Base-by-base conservation (phyloP, 2,888 invertebrate genomes). In the Pandemis corylana region DNA sequence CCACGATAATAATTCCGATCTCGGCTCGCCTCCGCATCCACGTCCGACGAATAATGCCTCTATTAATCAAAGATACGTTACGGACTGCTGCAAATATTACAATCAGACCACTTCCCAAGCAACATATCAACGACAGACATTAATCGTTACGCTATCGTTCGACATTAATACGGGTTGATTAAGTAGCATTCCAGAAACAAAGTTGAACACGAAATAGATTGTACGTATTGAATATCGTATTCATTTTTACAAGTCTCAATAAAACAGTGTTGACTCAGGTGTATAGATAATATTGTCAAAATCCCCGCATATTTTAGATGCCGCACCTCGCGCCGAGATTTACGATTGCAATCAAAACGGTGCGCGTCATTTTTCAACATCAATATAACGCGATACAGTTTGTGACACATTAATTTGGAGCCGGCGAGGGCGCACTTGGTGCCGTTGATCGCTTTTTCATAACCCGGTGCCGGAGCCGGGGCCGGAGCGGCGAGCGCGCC, bases 1-100 rank as follows among this genome's bases (percentile, higher is more conserved):
- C 82, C 85, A 85, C 88, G 90, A 91, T 91, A 93, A 90, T 91
- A 89, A 88, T 86, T 86, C 84, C 83, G 82, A 92, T 91, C 90
- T 91, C 84, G 83, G 84, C 77, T 80, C 79, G 78, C 80, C 82
- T 79, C 80, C 82, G 81, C 79, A 82, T 80, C 81, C 81, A 84
- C 83, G 85, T 83, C 87, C 82, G 82, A 81, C 83, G 84, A 84
- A 86, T 86, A 89, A 85, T 84, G 84, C 84, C 80, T 84, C 88
- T 87, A 90, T 89, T 89, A 88, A 90, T 89, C 89, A 88, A 86
- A 72, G 70, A 77, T 72, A 77, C 68, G 70, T 72, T 78, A 76
- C 71, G 76, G 76, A 71, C 71, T 74, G 63, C 71, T 68, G 71
- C 71, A 75, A 75, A 72, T 72, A 72, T 74, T 71, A 66, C 63